Base-by-base conservation (phyloP, 2,888 invertebrate genomes). In the Hirtodrosophila cameraria region DNA sequence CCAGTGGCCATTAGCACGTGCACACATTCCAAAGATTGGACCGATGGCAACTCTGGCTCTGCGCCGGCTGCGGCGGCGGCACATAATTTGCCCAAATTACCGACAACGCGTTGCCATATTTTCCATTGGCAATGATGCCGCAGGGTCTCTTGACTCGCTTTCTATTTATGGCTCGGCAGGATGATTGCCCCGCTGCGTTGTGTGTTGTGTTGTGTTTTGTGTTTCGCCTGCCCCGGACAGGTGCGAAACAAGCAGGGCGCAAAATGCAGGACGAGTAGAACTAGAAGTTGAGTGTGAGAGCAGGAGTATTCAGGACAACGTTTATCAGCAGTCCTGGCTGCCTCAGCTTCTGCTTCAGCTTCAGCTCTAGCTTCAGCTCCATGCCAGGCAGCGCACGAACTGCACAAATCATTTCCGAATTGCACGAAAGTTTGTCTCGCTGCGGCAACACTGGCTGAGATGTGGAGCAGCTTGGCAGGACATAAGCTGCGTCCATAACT, bases 1-100 rank as follows among this genome's bases (percentile, higher is more conserved):
- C 55, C 74, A 45, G 69, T 62, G 67, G 77, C 88, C 88, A 89
- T 90, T 90, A 90, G 88, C 90, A 90, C 90, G 90, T 90, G 90
- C 90, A 89, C 86, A 87, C 89, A 89, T 90, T 90, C 63, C 53
- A 58, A 57, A 72, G 55, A 79, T 65, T 82, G 79, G 54, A 61
- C 45, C 54, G 55, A 23, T 58, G 73, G 59, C 55, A 70, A 36
- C 59, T 38, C 39, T 48, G 81, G 74, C 63, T n/a, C n/a, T 15
- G 50, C 42, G 43, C 11, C 53, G 35, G 39, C 45, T 52, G 57
- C 49, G 50, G 33, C 60, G 64, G 78, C 75, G 62, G 76, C 73
- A 75, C 81, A 88, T 89, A 88, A 89, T 83, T 89, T 87, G 79
- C 62, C 64, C 76, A 89, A 87, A 89, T 89, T 89, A 83, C 84